Evolutionary conservation across 2,888 invertebrate genomes (phyloP), one percentile per base, ranked within the genome.

Genomic region (Drosophila koepferae): DNA sequence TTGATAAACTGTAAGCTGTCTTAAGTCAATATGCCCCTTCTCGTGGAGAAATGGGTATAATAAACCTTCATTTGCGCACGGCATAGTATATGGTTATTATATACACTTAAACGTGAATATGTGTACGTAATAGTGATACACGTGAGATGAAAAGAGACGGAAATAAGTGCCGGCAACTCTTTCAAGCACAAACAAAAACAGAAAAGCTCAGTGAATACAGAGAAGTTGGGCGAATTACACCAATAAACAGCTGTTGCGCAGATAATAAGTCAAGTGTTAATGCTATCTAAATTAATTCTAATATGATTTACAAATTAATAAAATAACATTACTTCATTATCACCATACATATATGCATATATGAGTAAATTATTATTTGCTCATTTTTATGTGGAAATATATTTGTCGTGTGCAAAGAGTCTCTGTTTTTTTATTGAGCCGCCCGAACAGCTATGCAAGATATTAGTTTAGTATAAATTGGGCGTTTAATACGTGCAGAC

Each of bases 381-480:
- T 20, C 20, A 16, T 20, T 16, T 40, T 40, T 31, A 16, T 34
- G 16, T 20, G 7, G 16, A 4, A 31, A n/a, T 48, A 41, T 55
- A n/a, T 46, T 23, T 48, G 2, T 36, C 40, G 36, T 20, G 34
- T n/a, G 38, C 16, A 38, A 14, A 14, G 38, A 14, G 14, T 14
- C 38, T 38, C 38, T 38, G 6, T 5, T 41, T 28, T 18, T 36
- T 4, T 5, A 16, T 40, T n/a, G 40, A 48, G 23, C 34, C 5
- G 18, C 18, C 23, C 12, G 40, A 40, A 0, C 7, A 41, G 3
- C 23, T 16, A 18, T 14, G 23, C 23, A 23, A 23, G 18, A 18
- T 14, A 38, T 44, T 20, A 12, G 12, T 31, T 86, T 56, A 83
- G 83, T 88, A 66, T 66, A 31, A 54, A 51, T 49, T 49, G 49